Percentiles rank a stretch among this genome's conserved stretches.
phyloP scores from a whole-genome alignment of 2,888 invertebrate genomes.

The Thecocarcelia acutangulata region DNA sequence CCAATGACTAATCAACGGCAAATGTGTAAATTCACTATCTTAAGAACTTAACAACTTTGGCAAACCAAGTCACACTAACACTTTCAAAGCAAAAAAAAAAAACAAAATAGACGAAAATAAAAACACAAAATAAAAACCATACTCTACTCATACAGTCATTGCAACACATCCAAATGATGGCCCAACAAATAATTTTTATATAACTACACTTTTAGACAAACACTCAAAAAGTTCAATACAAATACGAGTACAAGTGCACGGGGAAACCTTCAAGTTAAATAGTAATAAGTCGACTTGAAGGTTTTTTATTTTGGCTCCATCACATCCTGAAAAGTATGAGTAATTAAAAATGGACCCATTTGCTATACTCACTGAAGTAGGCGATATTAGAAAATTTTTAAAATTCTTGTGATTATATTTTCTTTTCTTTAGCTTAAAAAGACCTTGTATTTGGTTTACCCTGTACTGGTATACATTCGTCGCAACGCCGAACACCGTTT shows the following conservation, averaged over 20 bases:
- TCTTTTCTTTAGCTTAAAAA: too few species aligned
- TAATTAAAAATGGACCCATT: too few species aligned
- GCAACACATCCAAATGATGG: not conserved
- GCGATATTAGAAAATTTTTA: too few species aligned
- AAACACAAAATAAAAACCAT: constrained; percentile 43
- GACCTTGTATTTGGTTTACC: too few species aligned
- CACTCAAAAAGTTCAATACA: constrained; percentile 29
- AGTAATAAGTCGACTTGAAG: too few species aligned
- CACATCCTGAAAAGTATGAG: too few species aligned
- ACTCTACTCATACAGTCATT: not conserved
- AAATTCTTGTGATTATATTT: too few species aligned
- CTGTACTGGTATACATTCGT: too few species aligned
- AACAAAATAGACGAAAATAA: constrained; percentile 16
- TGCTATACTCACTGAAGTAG: too few species aligned
- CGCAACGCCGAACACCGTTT: too few species aligned
- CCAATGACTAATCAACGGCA: constrained; percentile 73
- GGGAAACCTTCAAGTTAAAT: too few species aligned
- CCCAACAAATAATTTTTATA: constrained; percentile 7
- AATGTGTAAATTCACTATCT: constrained; percentile 73
- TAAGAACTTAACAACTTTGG: constrained; percentile 74
- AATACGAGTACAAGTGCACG: not conserved
- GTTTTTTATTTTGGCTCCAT: too few species aligned
- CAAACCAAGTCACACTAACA: constrained; percentile 44
- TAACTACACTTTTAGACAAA: not conserved
- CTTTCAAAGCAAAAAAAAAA: not conserved